Evolutionary conservation across 2,888 invertebrate species (phyloP).

Genomic region (Drosophila fungiperda): DNA sequence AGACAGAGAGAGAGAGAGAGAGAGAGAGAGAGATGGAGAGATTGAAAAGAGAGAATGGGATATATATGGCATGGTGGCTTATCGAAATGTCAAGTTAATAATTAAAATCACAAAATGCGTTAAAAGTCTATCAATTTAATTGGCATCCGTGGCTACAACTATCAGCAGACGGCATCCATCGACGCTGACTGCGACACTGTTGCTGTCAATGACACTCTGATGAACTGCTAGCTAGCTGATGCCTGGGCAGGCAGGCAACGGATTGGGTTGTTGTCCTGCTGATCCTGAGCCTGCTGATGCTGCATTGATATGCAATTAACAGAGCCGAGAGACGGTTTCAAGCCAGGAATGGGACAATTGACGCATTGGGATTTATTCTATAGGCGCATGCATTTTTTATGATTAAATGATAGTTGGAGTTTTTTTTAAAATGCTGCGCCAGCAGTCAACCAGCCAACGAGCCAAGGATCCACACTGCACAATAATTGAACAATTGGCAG

Average conservation of each 20-base stretch:
- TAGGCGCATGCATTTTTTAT: conserved; percentile 77
- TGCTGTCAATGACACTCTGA: conserved; percentile 75
- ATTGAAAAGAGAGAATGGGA: conserved; percentile 6
- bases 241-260: background rate
- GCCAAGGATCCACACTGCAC: conserved; percentile 45
- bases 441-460: conserved; percentile 47
- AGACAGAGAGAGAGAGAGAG: background rate
- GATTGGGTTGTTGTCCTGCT: conserved; percentile 27
- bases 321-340: conserved; percentile 47
- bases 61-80: conserved; percentile 58
- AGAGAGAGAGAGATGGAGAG: background rate
- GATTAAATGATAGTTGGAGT: conserved; percentile 73
- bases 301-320: conserved; percentile 78
- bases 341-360: conserved; percentile 58
- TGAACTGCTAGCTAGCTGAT: conserved; percentile 55
- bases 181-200: conserved; percentile 19
- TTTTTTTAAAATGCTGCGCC: conserved; percentile 58
- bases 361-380: conserved; percentile 78
- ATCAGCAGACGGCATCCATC: conserved; percentile 66
- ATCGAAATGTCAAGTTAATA: conserved; percentile 80
- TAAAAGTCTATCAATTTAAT: conserved; percentile 78
- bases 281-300: conserved; percentile 67
- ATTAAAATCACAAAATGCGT: conserved; percentile 78
- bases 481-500: conserved; percentile 78
- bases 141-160: conserved; percentile 73